Conservation (phyloP, 2,888 invertebrate genomes). For the Eucera pruinosa region DNA sequence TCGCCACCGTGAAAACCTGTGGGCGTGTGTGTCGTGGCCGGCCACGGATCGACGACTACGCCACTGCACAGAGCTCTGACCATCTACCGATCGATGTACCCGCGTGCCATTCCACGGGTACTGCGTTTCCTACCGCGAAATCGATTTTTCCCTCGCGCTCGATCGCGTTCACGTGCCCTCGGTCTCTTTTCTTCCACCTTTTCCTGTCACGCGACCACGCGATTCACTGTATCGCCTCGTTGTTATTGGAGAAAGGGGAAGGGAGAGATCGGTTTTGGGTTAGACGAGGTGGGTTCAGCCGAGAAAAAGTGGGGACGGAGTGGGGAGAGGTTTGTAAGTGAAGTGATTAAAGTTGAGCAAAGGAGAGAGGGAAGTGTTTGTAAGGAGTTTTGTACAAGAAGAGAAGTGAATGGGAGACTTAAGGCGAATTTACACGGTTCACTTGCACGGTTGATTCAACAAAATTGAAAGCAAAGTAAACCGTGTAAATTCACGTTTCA, state of each 20-base stretch:
- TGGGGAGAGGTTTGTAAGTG: neutral
- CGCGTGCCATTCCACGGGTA: constrained; percentile 44
- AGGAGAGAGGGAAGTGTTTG: no score
- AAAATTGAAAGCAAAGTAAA: no score
- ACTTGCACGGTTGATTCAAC: no score
- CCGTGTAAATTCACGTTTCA: no score
- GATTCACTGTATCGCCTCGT: no score
- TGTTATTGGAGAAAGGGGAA: neutral
- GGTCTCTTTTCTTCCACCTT: constrained; percentile 9
- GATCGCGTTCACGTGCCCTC: constrained; percentile 5
- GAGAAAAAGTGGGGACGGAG: neutral
- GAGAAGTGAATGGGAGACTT: no score
- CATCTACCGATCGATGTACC: constrained; percentile 54
- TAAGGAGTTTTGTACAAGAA: no score
- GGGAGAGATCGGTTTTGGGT: neutral
- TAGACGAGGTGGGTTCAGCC: neutral
- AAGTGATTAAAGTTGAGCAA: no score
- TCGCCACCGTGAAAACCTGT: constrained; percentile 34
- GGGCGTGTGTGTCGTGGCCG: constrained; percentile 37
- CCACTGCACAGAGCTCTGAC: constrained; percentile 40
- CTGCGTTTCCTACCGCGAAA: constrained; percentile 28
- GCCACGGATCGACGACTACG: constrained; percentile 41
- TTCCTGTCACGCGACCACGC: constrained; percentile 1
- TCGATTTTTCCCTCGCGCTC: constrained; percentile 31
- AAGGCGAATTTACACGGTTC: no score